A percentile compares a stretch with the other conserved stretches of the same genome.
Conservation (phyloP, 1,140 invertebrate species). For the Bombus huntii region DNA sequence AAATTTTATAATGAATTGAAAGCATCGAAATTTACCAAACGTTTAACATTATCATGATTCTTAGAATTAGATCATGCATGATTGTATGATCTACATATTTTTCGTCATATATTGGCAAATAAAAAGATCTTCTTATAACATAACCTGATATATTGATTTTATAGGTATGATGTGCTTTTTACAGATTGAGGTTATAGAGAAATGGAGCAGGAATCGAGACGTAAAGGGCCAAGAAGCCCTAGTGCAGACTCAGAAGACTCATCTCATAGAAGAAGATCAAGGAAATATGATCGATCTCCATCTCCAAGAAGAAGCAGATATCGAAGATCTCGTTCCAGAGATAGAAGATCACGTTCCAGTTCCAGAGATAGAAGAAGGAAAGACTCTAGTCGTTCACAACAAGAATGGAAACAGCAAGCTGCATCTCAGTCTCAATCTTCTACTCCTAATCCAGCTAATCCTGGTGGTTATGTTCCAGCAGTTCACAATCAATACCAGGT, state of each 20-base stretch:
- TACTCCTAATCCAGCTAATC: constrained; percentile 58
- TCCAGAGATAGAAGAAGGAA: constrained; percentile 77
- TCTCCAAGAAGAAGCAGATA: constrained; percentile 79
- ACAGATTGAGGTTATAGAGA: not conserved
- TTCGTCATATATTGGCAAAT: not conserved
- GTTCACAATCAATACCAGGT: constrained; percentile 81
- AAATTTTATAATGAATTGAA: not conserved
- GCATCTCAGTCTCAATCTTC: constrained; percentile 64
- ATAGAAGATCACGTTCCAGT: constrained; percentile 74
- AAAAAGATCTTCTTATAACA: not conserved
- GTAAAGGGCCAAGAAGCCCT: constrained; percentile 77
- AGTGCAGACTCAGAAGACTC: constrained; percentile 78
- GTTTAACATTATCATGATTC: not conserved
- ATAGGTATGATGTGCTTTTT: not conserved
- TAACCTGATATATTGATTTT: not conserved
- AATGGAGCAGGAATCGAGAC: constrained; percentile 77
- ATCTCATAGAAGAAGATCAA: constrained; percentile 74
- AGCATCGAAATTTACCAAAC: not conserved
- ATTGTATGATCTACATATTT: not conserved
- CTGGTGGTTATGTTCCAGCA: constrained; percentile 72
- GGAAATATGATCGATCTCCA: constrained; percentile 80
- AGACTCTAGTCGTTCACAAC: constrained; percentile 66
- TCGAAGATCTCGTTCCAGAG: constrained; percentile 76
- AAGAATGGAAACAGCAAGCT: constrained; percentile 74
- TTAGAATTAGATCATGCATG: not conserved